Percentiles rank a stretch among this genome's conserved stretches.
These are phyloP conservation scores for Trichechus manatus DNA, from an alignment of 2,113 vertebrate species.

Conservation along the genomic window DNA sequence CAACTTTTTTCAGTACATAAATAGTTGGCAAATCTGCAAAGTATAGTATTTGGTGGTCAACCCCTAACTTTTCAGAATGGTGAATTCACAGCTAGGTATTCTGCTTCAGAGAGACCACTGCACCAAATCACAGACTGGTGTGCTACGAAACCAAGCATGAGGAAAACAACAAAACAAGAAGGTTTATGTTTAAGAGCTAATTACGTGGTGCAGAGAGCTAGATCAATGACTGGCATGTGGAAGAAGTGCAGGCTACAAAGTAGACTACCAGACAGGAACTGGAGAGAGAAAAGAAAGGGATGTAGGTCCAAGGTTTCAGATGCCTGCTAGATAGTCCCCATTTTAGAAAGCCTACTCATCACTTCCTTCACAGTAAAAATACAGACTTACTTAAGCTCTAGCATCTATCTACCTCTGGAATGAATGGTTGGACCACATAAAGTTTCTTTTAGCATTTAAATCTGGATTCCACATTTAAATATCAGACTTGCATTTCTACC, in stretches of 20 bases:
- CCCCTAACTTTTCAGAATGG: not conserved
- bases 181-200: slow-evolving; percentile 45
- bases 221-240: not conserved
- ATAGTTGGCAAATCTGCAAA: not conserved
- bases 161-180: not conserved
- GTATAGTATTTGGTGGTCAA: not conserved
- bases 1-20: not conserved
- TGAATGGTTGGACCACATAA: not conserved
- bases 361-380: not conserved
- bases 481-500: not conserved
- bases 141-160: not conserved
- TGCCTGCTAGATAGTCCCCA: not conserved
- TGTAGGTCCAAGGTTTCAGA: not conserved
- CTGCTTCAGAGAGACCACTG: not conserved
- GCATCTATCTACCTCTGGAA: slow-evolving; percentile 5
- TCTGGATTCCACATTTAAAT: slow-evolving; percentile 26
- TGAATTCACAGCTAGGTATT: not conserved
- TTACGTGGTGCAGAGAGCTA: not conserved
- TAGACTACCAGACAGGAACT: not conserved
- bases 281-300: not conserved
- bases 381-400: slow-evolving; percentile 33
- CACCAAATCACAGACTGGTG: not conserved
- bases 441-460: not conserved
- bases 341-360: not conserved
- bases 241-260: not conserved